Percentiles rank a stretch among this genome's conserved stretches.
These are phyloP conservation scores for Cottoperca gobio DNA, from an alignment of 2,797 vertebrate genomes.

Conservation along the genomic window DNA sequence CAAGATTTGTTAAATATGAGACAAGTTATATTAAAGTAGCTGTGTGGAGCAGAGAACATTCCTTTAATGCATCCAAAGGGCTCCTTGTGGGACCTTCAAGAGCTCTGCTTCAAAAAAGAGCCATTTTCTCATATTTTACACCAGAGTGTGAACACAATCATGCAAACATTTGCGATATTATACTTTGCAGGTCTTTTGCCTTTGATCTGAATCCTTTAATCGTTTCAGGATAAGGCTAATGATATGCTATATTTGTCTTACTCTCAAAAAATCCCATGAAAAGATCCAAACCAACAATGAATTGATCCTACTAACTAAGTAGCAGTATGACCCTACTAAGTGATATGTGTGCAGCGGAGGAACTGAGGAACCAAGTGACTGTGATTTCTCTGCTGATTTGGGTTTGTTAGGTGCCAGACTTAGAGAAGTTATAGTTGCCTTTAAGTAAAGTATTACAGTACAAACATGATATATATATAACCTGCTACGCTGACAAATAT, in stretches of 20 bases:
- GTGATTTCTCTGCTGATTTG: too few species aligned
- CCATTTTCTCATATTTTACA: slow-evolving; percentile 12
- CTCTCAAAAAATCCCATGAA: background rate
- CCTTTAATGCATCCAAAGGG: slow-evolving; percentile 22
- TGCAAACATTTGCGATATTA: background rate
- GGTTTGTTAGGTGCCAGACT: too few species aligned
- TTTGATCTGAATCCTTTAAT: slow-evolving; percentile 19
- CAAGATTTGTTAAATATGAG: background rate
- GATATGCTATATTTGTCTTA: slow-evolving; percentile 7
- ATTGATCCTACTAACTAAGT: background rate
- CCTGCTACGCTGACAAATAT: too few species aligned
- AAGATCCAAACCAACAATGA: background rate
- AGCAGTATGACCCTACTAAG: too few species aligned
- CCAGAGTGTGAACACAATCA: slow-evolving; percentile 1
- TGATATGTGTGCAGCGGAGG: background rate
- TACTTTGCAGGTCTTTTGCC: slow-evolving; percentile 4
- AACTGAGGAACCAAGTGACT: too few species aligned
- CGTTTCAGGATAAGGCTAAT: background rate
- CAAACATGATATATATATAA: too few species aligned
- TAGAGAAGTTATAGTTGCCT: too few species aligned
- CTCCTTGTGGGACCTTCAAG: slow-evolving; percentile 16
- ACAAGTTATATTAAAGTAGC: background rate
- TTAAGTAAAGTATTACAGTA: too few species aligned
- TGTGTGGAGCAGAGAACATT: background rate
- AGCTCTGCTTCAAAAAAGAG: slow-evolving; percentile 25